These are phyloP conservation scores for Cephus pulcher DNA, from an alignment of 2,888 invertebrate species.

Conservation along the genomic window DNA sequence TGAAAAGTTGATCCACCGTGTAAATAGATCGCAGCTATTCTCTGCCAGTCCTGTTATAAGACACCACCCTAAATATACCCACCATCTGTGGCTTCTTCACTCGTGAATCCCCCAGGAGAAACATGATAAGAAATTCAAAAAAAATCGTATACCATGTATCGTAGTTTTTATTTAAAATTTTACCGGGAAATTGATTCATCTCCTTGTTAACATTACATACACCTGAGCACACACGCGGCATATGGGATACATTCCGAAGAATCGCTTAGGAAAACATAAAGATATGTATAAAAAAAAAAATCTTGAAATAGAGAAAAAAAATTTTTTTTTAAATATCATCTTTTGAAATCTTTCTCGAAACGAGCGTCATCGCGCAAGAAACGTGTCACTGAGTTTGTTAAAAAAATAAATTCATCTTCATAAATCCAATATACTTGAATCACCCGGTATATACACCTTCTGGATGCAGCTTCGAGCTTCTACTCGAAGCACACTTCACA, in stretches of 20 bases:
- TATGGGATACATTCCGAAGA: background rate
- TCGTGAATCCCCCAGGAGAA: background rate
- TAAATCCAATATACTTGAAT: background rate
- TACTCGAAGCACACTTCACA: background rate
- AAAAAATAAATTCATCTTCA: background rate
- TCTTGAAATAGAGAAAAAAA: background rate
- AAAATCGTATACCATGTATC: background rate
- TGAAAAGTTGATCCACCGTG: slow-evolving; percentile 13
- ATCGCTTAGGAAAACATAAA: background rate
- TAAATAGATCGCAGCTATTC: background rate
- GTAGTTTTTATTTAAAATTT: slow-evolving; percentile 4
- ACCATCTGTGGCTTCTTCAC: background rate
- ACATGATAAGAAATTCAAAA: background rate
- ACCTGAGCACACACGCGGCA: background rate
- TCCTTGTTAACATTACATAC: background rate
- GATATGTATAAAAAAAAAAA: no score
- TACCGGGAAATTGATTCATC: background rate
- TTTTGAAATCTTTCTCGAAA: no score
- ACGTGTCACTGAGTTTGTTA: background rate
- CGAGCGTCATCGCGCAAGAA: background rate
- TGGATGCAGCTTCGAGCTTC: background rate
- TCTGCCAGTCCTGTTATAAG: background rate
- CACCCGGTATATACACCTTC: background rate
- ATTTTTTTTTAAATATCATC: no score
- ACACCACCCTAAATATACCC: background rate